phyloP scores from a whole-genome alignment of 2,113 vertebrate species.

The Sylvilagus bachmani region DNA sequence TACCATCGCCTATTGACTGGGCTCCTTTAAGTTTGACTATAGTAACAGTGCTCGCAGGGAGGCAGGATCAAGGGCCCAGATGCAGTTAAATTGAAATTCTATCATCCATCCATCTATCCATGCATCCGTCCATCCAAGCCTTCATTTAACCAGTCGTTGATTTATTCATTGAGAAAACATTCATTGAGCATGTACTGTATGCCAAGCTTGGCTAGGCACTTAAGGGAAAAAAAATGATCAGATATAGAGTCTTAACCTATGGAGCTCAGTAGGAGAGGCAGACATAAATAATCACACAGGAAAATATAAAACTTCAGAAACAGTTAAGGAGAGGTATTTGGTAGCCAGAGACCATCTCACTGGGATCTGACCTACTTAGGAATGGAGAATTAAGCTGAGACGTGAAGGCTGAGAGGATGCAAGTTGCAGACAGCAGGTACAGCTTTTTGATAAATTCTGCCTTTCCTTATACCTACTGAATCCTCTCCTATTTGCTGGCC shows the following conservation, averaged over 20 bases:
- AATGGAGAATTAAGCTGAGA: background rate
- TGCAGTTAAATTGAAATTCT: background rate
- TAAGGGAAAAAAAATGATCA: background rate
- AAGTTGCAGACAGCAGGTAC: background rate
- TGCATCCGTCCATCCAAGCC: background rate
- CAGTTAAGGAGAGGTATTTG: background rate
- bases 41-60: background rate
- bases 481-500: background rate
- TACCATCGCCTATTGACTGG: slow-evolving; percentile 7
- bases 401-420: background rate
- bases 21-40: background rate
- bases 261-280: background rate
- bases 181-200: background rate
- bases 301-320: background rate
- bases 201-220: background rate
- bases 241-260: background rate
- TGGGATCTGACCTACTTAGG: background rate
- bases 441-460: background rate
- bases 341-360: background rate
- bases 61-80: background rate
- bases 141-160: slow-evolving; percentile 25
- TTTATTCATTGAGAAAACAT: slow-evolving; percentile 43
- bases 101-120: background rate
- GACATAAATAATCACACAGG: background rate
- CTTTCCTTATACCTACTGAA: background rate